Evolutionary conservation across 2,797 vertebrate genomes (phyloP).

Genomic region (Scyliorhinus canicula): DNA sequence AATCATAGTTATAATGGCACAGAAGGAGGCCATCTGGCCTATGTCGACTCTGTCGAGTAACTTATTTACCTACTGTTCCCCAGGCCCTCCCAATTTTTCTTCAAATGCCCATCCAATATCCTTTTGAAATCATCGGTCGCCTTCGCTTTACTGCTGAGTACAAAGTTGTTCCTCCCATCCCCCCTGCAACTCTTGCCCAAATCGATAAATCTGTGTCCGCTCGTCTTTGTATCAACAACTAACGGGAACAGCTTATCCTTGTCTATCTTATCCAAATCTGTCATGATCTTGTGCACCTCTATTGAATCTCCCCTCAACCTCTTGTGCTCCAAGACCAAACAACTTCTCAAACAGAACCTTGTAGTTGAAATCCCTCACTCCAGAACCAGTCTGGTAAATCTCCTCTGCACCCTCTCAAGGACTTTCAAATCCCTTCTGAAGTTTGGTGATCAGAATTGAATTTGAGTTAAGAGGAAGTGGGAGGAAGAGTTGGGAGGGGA

Average conservation of each 20-base stretch:
- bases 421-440: neutral
- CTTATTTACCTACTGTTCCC: neutral
- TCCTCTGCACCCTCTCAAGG: neutral
- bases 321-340: neutral
- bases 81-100: neutral
- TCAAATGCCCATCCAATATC: neutral
- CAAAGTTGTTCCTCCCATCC: neutral
- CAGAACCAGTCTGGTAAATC: neutral
- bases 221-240: neutral
- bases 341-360: neutral
- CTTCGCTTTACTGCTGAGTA: neutral
- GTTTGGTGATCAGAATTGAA: neutral
- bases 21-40: neutral
- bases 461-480: no score
- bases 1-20: neutral
- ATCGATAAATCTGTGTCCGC: neutral
- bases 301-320: neutral
- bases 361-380: neutral
- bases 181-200: neutral
- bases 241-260: neutral
- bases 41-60: neutral
- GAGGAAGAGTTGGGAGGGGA: no score
- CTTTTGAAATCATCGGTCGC: neutral
- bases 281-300: neutral
- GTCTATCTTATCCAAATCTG: neutral